Base-by-base conservation (phyloP, 2,888 invertebrate species). In the Rhagium mordax region DNA sequence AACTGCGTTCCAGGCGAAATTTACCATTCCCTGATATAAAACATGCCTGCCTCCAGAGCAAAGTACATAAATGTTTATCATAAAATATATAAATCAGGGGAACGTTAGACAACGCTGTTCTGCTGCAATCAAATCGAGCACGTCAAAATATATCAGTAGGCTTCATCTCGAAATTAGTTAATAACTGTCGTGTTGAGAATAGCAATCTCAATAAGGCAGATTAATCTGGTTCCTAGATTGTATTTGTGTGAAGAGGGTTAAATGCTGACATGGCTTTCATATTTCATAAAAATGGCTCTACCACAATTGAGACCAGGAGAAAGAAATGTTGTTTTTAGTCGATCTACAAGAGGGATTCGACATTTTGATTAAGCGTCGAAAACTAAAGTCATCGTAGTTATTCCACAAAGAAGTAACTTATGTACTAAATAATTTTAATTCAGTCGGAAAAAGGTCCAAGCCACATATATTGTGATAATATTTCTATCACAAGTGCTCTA, bases 101-200 rank as follows among this genome's bases (percentile, higher is more conserved):
- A 33, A 33, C 33, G 33, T 33, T 10, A 33, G n/a, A 41, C 41
- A 41, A 41, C 41, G 5, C n/a, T n/a, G n/a, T 41, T 41, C 41
- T 41, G 33, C 33, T 59, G 16, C 29, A 13, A 15, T 59, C 29
- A 24, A 55, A 55, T 24, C 18, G 10, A n/a, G 59, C 10, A 59
- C 33, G 16, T 33, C 59, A 33, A 33, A 18, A 27, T 4, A n/a
- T 33, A 59, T 59, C 59, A 16, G 33, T 59, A 16, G 16, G 33
- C 59, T 33, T 33, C 20, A 59, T 59, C 59, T 59, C 57, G 33
- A 18, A 59, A 59, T 21, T 59, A 24, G 59, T 59, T 59, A 29
- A 59, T 59, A 59, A 59, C 59, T 59, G 59, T 59, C 59, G 18
- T 59, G 33, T 33, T 59, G 59, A 33, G 59, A 59, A 59, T 33